Percentiles rank a stretch among this genome's conserved stretches.
Conservation (phyloP, 2,888 invertebrate species). For the Xestia ashworthii region DNA sequence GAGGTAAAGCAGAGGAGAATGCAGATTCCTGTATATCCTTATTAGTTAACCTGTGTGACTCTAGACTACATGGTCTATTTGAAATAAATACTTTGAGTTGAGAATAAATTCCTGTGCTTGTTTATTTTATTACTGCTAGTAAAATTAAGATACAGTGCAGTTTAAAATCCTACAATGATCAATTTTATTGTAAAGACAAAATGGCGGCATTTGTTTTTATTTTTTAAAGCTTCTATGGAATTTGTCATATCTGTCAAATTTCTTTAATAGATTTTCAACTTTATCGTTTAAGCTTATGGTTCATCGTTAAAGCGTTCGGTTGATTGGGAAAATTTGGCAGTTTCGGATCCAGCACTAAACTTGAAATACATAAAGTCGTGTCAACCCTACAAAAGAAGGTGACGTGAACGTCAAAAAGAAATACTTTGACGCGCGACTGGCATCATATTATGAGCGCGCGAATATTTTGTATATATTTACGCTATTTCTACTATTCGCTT, state of each 20-base stretch:
- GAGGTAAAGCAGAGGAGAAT: not conserved
- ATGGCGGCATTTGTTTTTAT: not conserved
- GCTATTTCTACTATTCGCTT: slow-evolving; percentile 42
- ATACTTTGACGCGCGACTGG: slow-evolving; percentile 68
- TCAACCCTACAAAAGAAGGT: slow-evolving; percentile 62
- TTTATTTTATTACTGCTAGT: not conserved
- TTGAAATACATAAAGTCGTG: not conserved
- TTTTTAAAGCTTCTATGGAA: not conserved
- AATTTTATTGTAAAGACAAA: not conserved
- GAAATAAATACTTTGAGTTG: too few relatives aligned
- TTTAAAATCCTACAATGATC: not conserved
- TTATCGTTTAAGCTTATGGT: too few relatives aligned
- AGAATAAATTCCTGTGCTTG: too few relatives aligned
- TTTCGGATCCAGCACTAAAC: not conserved
- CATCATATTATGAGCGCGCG: slow-evolving; percentile 50
- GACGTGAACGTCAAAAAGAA: slow-evolving; percentile 62
- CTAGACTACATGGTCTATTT: not conserved
- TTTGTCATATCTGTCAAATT: too few relatives aligned
- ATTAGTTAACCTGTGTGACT: not conserved
- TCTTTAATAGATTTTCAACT: too few relatives aligned
- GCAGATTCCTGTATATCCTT: not conserved
- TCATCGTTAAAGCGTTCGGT: too few relatives aligned
- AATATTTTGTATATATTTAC: slow-evolving; percentile 64
- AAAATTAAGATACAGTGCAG: not conserved
- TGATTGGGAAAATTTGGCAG: too few relatives aligned